Evolutionary conservation across 2,113 vertebrate species (phyloP).

Genomic region (Lampris incognitus): DNA sequence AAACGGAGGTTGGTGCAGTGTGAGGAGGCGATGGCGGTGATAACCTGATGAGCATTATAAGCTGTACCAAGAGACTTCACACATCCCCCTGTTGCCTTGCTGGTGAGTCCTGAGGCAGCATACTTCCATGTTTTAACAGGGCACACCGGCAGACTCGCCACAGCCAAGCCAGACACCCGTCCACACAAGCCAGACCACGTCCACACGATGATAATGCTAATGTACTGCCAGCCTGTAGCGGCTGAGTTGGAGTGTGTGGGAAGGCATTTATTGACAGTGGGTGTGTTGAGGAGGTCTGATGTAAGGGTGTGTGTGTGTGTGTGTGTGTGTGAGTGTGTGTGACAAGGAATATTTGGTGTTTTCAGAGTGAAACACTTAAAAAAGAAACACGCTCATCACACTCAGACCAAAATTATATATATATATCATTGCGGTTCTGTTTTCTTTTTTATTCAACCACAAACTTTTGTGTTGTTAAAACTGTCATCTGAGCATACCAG

Average conservation of each 20-base stretch:
- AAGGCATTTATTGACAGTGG: conserved; percentile 16
- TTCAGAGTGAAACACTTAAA: no score
- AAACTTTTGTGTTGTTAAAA: no score
- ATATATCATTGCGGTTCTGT: no score
- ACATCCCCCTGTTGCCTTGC: background rate
- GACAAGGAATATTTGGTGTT: no score
- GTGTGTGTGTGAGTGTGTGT: background rate
- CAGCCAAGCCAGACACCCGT: background rate
- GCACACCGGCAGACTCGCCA: conserved; percentile 12
- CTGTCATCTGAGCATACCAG: no score
- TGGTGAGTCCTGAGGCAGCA: background rate
- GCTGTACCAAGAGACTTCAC: background rate
- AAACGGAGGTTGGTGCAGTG: background rate
- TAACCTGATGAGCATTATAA: background rate
- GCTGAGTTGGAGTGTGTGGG: background rate
- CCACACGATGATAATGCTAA: no score
- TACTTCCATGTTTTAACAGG: background rate
- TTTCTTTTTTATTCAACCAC: no score
- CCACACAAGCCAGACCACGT: no score
- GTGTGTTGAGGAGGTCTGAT: conserved; percentile 52
- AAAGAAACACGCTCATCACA: no score
- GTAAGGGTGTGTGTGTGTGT: conserved; percentile 19
- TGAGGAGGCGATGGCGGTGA: background rate
- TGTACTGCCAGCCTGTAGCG: no score
- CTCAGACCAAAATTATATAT: no score